Evolutionary conservation across 2,797 vertebrate genomes (phyloP).

Genomic region (Mormyrops boulengeri): DNA sequence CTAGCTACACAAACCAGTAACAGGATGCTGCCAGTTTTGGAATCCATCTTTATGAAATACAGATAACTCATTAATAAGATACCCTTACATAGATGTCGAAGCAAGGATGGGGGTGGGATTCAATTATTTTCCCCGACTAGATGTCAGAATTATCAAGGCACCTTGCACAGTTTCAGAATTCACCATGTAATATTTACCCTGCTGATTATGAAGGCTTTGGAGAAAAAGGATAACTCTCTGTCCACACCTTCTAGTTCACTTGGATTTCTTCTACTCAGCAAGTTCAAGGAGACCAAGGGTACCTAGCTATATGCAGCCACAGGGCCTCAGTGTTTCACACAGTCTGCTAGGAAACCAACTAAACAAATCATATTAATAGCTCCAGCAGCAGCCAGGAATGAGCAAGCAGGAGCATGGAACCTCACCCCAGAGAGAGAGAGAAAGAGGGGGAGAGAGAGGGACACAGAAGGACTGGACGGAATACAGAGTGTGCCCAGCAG

Average conservation of each 20-base stretch:
- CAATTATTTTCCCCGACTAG: not conserved
- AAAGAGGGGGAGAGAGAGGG: not conserved
- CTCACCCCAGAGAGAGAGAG: conserved; percentile 43
- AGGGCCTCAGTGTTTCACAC: conserved; percentile 71
- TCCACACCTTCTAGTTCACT: conserved; percentile 51
- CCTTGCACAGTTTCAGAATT: not conserved
- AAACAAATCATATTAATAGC: conserved; percentile 83
- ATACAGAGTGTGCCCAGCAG: not conserved
- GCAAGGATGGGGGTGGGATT: not conserved
- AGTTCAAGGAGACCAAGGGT: conserved; percentile 58
- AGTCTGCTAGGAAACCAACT: conserved; percentile 79
- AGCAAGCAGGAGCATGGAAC: conserved; percentile 67
- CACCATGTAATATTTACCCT: conserved; percentile 11
- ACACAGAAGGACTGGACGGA: not conserved
- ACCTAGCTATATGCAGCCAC: conserved; percentile 65
- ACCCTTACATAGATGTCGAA: not conserved
- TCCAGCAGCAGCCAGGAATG: conserved; percentile 56
- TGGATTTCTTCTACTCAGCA: conserved; percentile 73
- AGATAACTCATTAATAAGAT: conserved; percentile 51
- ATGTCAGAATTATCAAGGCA: not conserved
- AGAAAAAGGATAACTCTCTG: conserved; percentile 34
- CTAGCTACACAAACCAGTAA: conserved; percentile 50
- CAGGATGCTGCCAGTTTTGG: conserved; percentile 47
- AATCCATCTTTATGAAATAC: conserved; percentile 53
- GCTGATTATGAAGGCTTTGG: conserved; percentile 34